phyloP scores from a whole-genome alignment of 2,113 vertebrate species.

The Ginglymostoma cirratum region DNA sequence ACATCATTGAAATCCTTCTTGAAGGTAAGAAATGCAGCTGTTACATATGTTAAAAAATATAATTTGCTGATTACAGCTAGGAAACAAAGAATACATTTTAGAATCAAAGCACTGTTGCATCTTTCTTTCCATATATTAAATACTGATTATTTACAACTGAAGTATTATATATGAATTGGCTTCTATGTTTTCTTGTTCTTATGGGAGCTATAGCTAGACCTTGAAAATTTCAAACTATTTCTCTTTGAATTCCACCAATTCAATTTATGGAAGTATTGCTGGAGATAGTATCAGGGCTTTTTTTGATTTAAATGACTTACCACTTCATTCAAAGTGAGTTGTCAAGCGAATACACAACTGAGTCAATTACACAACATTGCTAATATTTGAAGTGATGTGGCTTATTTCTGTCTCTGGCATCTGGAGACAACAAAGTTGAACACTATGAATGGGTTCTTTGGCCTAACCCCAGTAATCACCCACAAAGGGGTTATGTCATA shows the following conservation, averaged over 20 bases:
- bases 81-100: not conserved
- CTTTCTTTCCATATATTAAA: not conserved
- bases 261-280: not conserved
- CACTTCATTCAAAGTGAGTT: not conserved
- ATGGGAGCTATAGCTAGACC: not conserved
- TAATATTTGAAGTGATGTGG: not conserved
- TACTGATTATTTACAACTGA: too few species aligned
- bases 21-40: conserved; percentile 64
- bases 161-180: not conserved
- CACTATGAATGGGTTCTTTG: not conserved
- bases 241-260: not conserved
- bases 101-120: not conserved
- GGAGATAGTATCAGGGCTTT: not conserved
- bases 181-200: not conserved
- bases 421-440: not conserved
- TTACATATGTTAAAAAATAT: not conserved
- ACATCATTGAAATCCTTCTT: conserved; percentile 74
- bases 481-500: not conserved
- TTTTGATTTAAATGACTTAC: not conserved
- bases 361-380: not conserved
- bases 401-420: not conserved
- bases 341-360: not conserved
- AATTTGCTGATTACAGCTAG: not conserved
- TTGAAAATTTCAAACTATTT: not conserved
- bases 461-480: not conserved